phyloP scores from a whole-genome alignment of 2,888 invertebrate genomes.

The Chrysopilus asiliformis region DNA sequence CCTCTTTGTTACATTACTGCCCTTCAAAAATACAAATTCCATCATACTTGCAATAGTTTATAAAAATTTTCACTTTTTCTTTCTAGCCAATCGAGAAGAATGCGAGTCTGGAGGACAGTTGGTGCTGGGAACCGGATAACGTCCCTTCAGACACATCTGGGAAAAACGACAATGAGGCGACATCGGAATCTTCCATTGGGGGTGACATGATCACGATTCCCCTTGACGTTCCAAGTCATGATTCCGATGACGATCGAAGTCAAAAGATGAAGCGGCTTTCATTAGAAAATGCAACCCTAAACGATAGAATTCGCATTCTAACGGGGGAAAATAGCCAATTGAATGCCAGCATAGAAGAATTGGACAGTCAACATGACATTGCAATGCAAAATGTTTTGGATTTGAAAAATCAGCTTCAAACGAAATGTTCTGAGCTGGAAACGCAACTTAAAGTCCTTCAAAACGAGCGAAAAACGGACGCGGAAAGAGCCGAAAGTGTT shows the following conservation, averaged over 20 bases:
- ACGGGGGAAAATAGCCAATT: slow-evolving; percentile 37
- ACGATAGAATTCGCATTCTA: slow-evolving; percentile 36
- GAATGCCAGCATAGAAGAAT: slow-evolving; percentile 48
- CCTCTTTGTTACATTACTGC: no score
- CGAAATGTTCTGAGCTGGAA: slow-evolving; percentile 39
- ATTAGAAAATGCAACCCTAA: slow-evolving; percentile 37
- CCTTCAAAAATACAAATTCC: no score
- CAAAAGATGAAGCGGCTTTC: slow-evolving; percentile 31
- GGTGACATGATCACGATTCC: slow-evolving; percentile 24
- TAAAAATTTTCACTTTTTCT: no score
- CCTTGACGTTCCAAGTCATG: slow-evolving; percentile 15
- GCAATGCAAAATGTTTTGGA: slow-evolving; percentile 48
- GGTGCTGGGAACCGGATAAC: slow-evolving; percentile 35
- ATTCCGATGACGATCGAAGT: slow-evolving; percentile 24
- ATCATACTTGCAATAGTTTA: no score
- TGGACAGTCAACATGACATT: slow-evolving; percentile 58
- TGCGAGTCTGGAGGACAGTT: slow-evolving; percentile 31
- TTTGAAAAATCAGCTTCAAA: slow-evolving; percentile 42
- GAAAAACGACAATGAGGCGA: slow-evolving; percentile 22
- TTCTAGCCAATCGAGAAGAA: slow-evolving; percentile 21
- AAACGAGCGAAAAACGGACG: slow-evolving; percentile 16
- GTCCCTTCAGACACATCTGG: slow-evolving; percentile 14
- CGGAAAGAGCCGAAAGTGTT: slow-evolving; percentile 20
- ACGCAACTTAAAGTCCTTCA: slow-evolving; percentile 26
- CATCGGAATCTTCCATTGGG: slow-evolving; percentile 21